A percentile compares a stretch with the other conserved stretches of the same genome.
Evolutionary conservation across 2,888 invertebrate species (phyloP).

Genomic region (Acanthosepion esculentum): DNA sequence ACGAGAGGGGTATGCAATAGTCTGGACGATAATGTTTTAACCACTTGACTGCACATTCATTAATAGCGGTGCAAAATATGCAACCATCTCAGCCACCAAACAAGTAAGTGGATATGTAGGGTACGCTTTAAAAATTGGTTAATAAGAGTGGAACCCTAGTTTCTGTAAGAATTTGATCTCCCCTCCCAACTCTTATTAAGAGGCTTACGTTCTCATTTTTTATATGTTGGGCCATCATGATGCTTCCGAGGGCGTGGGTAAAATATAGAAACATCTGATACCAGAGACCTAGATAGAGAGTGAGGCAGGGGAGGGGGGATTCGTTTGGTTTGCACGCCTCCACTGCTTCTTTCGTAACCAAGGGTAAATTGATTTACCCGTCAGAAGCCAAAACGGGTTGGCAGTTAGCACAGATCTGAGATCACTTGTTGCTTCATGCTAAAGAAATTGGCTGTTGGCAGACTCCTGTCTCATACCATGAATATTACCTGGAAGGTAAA

Average conservation of each 20-base stretch:
- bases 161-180: not conserved
- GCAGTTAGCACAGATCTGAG: constrained; percentile 33
- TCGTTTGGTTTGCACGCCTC: not conserved
- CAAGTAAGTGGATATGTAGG: too few relatives aligned
- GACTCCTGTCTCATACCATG: not conserved
- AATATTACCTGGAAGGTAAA: constrained; percentile 4
- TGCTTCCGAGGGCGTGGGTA: not conserved
- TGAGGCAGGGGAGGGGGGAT: not conserved
- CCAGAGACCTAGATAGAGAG: not conserved
- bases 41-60: too few relatives aligned
- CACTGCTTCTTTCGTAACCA: not conserved
- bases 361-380: not conserved
- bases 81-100: too few relatives aligned
- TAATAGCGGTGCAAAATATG: too few relatives aligned
- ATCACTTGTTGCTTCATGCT: not conserved
- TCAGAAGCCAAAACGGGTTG: not conserved
- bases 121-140: too few relatives aligned
- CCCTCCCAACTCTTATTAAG: not conserved
- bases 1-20: too few relatives aligned
- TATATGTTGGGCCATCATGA: not conserved
- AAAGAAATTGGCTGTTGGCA: not conserved
- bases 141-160: too few relatives aligned
- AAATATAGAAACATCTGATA: not conserved
- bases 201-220: not conserved
- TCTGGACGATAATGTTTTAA: too few relatives aligned